These are phyloP conservation scores for Caenorhabditis elegans DNA, from an alignment of 1,140 invertebrate genomes.

Conservation along the genomic window WBcel235 BX284602.5:10909001-10909500, in stretches of 20 bases:
- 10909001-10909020: background rate
- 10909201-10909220: background rate
- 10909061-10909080: background rate
- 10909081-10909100: background rate
- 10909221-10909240: background rate
- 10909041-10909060: background rate
- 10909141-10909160: conserved; percentile 1
- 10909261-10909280: background rate
- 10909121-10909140: background rate
- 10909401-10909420: conserved; percentile 3
- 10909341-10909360: background rate
- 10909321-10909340: background rate
- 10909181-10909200: background rate
- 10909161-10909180: background rate
- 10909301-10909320: background rate
- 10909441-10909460: background rate
- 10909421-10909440: background rate
- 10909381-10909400: background rate
- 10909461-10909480: background rate
- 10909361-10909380: background rate
- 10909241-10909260: background rate
- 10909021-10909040: background rate
- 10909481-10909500: no score
- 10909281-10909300: background rate
- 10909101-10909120: background rate